Evolutionary conservation across 2,888 invertebrate species (phyloP).

Genomic region (Acrocyrtus sp.): DNA sequence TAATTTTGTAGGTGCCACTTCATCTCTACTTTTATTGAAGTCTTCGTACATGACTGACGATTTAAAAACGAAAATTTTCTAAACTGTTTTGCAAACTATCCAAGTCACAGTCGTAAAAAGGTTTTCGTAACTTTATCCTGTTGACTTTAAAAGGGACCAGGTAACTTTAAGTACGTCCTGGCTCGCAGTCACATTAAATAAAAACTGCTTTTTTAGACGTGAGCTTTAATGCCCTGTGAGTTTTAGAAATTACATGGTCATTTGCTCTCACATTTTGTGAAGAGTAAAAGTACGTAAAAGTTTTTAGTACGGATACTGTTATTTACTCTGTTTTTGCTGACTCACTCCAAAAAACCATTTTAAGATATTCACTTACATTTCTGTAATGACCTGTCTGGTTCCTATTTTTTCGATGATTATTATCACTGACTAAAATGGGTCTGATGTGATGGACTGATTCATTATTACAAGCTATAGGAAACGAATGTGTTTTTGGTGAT

Average conservation of each 20-base stretch:
- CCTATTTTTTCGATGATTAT: background rate
- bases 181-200: background rate
- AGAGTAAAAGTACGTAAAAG: no score
- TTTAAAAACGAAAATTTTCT: background rate
- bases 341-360: slow-evolving; percentile 6
- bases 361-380: background rate
- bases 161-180: background rate
- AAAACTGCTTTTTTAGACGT: background rate
- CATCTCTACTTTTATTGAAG: background rate
- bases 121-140: background rate
- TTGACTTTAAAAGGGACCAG: background rate
- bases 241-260: background rate
- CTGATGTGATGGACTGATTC: background rate
- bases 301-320: background rate
- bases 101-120: background rate
- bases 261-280: background rate
- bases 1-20: no score
- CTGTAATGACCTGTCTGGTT: background rate
- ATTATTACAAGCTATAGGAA: background rate
- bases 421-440: background rate
- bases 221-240: background rate
- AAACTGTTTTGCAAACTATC: background rate
- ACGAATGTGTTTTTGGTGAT: background rate
- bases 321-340: slow-evolving; percentile 5
- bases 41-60: background rate